These are phyloP conservation scores for Argopecten irradians DNA, from an alignment of 1,140 invertebrate species.

Conservation along the genomic window DNA sequence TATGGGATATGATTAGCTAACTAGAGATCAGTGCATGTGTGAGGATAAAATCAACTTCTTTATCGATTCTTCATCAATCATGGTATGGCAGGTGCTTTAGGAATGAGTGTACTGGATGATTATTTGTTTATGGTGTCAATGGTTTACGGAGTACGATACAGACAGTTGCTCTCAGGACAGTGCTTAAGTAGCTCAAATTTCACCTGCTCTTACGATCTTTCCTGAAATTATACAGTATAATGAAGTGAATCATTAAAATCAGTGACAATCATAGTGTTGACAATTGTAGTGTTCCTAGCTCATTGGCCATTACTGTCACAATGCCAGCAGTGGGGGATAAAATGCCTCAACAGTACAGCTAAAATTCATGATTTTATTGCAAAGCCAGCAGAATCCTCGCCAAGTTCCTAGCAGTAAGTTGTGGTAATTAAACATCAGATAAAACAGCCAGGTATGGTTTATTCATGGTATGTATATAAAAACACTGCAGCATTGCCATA, in stretches of 20 bases:
- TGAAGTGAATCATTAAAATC: not conserved
- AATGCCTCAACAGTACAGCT: not conserved
- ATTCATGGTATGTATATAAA: not conserved
- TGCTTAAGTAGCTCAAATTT: not conserved
- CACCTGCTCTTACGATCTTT: conserved; percentile 16
- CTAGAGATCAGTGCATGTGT: not conserved
- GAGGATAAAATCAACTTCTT: not conserved
- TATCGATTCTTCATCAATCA: not conserved
- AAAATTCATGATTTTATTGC: not conserved
- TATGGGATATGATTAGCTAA: no score
- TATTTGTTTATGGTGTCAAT: not conserved
- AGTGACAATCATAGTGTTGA: not conserved
- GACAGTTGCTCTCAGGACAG: not conserved
- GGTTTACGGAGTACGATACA: not conserved
- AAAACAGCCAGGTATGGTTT: conserved; percentile 2
- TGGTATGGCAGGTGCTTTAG: not conserved
- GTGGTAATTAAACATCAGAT: conserved; percentile 1
- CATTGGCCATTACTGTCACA: not conserved
- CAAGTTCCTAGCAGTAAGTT: not conserved
- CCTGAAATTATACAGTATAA: not conserved
- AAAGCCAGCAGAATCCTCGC: not conserved
- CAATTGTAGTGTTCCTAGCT: not conserved
- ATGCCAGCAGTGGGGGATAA: not conserved
- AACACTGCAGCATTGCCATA: not conserved
- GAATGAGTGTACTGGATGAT: not conserved